phyloP scores from a whole-genome alignment of 2,888 invertebrate genomes.

The Stenurella melanura region DNA sequence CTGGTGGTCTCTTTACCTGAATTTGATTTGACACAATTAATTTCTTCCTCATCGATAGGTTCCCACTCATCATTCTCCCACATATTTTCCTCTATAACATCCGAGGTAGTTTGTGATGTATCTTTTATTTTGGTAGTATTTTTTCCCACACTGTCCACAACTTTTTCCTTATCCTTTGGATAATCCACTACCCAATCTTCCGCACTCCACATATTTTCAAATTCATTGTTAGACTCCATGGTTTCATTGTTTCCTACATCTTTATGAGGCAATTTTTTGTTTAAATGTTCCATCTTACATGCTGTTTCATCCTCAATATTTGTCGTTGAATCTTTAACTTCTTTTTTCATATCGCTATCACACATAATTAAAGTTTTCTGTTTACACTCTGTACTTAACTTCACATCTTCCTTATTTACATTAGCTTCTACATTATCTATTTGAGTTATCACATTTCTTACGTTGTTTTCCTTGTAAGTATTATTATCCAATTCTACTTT shows the following conservation, averaged over 20 bases:
- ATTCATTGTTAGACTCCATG: not conserved
- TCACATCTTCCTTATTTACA: not conserved
- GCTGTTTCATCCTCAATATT: not conserved
- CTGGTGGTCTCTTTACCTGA: not conserved
- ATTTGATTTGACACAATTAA: constrained; percentile 15
- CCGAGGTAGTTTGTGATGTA: not conserved
- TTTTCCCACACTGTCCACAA: not conserved
- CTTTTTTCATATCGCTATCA: not conserved
- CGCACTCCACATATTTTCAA: not conserved
- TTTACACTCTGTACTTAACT: not conserved
- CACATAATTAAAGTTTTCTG: not conserved
- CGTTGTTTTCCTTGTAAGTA: not conserved
- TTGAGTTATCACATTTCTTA: not conserved
- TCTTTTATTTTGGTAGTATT: constrained; percentile 2
- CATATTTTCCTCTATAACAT: constrained; percentile 67
- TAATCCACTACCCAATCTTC: not conserved
- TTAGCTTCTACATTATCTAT: not conserved
- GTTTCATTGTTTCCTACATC: not conserved
- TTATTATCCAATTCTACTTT: not conserved
- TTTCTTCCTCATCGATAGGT: constrained; percentile 72
- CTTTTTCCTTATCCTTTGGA: constrained; percentile 20
- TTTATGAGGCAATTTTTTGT: not conserved
- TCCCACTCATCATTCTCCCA: constrained; percentile 75
- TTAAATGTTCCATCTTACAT: not conserved
- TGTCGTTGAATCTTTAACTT: not conserved